These are phyloP conservation scores for Agapornis roseicollis DNA, from an alignment of 2,113 vertebrate species.

Conservation along the genomic window DNA sequence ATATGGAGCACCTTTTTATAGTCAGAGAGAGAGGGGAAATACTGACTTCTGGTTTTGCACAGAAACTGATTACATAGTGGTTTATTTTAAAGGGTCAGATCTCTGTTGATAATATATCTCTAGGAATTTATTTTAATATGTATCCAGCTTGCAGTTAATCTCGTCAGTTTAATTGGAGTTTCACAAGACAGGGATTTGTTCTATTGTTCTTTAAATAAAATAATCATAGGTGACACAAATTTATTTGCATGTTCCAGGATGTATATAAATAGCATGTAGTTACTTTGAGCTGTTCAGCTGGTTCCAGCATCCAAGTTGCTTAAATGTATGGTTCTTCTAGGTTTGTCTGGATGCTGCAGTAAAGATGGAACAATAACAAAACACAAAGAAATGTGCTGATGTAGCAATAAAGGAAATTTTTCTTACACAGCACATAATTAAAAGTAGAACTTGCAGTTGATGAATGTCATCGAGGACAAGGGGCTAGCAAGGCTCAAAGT, in stretches of 20 bases:
- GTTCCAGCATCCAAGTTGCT: not conserved
- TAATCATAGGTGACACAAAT: not conserved
- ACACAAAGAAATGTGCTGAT: not conserved
- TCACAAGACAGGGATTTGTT: not conserved
- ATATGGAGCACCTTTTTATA: not conserved
- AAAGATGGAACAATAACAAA: not conserved
- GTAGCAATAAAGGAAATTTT: not conserved
- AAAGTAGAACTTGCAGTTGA: not conserved
- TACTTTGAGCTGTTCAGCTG: not conserved
- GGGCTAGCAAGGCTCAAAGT: not conserved
- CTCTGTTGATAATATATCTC: not conserved
- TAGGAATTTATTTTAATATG: not conserved
- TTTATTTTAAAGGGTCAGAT: conserved; percentile 35
- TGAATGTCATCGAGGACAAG: not conserved
- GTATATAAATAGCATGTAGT: not conserved
- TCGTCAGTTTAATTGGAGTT: not conserved
- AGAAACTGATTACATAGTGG: not conserved
- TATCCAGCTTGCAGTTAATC: not conserved
- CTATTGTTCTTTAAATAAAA: conserved; percentile 6
- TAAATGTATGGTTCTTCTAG: not conserved
- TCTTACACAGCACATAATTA: not conserved
- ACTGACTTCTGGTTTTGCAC: not conserved
- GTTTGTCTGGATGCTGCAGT: not conserved
- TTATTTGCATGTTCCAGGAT: not conserved
- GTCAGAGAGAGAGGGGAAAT: not conserved